These are phyloP conservation scores for Crotalus viridis DNA, from an alignment of 2,113 vertebrate species.

Conservation along the genomic window DNA sequence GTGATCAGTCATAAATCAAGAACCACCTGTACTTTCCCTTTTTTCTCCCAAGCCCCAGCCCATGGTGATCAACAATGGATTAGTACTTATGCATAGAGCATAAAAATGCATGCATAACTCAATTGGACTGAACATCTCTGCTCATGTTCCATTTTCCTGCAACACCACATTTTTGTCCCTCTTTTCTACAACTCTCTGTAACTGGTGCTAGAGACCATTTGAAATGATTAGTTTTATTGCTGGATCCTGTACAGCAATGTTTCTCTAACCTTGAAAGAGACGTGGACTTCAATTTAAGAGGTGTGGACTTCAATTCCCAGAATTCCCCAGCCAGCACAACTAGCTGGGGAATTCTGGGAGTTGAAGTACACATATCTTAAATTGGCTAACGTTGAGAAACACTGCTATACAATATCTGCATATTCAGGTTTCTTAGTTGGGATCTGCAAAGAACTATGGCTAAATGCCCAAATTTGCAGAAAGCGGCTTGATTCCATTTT, in stretches of 20 bases:
- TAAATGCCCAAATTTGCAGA: neutral
- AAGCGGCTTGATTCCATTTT: neutral
- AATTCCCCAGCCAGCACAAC: too few relatives aligned
- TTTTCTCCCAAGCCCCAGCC: neutral
- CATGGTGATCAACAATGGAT: neutral
- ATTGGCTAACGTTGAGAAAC: too few relatives aligned
- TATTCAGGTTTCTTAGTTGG: neutral
- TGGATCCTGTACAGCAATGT: neutral
- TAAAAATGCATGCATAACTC: neutral
- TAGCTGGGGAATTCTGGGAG: too few relatives aligned
- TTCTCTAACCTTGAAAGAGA: too few relatives aligned
- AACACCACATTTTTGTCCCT: neutral
- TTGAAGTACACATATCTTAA: too few relatives aligned
- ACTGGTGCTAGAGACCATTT: neutral
- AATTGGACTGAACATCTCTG: neutral
- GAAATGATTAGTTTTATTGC: neutral
- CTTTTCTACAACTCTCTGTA: neutral
- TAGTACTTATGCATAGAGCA: neutral
- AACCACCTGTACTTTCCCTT: neutral
- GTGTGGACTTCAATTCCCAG: too few relatives aligned
- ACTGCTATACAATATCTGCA: neutral
- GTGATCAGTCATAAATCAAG: too few relatives aligned
- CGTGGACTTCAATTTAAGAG: too few relatives aligned
- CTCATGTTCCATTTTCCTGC: neutral
- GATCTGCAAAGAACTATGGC: neutral